phyloP scores from a whole-genome alignment of 2,888 invertebrate genomes.

The Seira musarum region DNA sequence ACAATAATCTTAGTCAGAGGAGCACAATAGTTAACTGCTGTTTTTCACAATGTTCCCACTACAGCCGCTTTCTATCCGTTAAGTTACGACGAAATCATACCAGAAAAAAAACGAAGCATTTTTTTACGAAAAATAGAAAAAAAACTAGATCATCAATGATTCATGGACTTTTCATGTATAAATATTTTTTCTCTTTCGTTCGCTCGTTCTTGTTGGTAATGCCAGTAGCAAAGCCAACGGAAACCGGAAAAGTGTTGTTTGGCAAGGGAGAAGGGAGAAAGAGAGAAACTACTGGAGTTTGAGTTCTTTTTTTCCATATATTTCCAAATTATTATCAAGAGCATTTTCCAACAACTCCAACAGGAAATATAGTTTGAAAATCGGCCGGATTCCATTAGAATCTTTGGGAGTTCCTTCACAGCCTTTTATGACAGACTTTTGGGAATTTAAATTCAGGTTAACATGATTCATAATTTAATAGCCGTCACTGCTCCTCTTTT shows the following conservation, averaged over 20 bases:
- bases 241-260: slow-evolving; percentile 62
- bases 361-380: slow-evolving; percentile 61
- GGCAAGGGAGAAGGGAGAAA: slow-evolving; percentile 38
- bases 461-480: slow-evolving; percentile 57
- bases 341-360: slow-evolving; percentile 57
- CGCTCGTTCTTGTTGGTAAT: slow-evolving; percentile 22
- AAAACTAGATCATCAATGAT: slow-evolving; percentile 30
- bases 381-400: slow-evolving; percentile 61
- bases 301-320: slow-evolving; percentile 17
- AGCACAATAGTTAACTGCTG: too few relatives aligned
- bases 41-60: too few relatives aligned
- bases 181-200: slow-evolving; percentile 8
- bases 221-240: slow-evolving; percentile 55
- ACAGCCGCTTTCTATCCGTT: too few relatives aligned
- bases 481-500: slow-evolving; percentile 46
- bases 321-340: slow-evolving; percentile 60
- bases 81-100: too few relatives aligned
- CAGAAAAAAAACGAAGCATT: too few relatives aligned
- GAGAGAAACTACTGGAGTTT: slow-evolving; percentile 23
- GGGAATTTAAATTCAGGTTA: slow-evolving; percentile 62
- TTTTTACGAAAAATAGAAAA: slow-evolving; percentile 24
- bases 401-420: slow-evolving; percentile 60
- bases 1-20: too few relatives aligned
- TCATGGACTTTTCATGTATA: slow-evolving; percentile 32
- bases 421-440: slow-evolving; percentile 55